Evolutionary conservation across 2,888 invertebrate genomes (phyloP).

Genomic region (Spatulosminthurus flaviceps): DNA sequence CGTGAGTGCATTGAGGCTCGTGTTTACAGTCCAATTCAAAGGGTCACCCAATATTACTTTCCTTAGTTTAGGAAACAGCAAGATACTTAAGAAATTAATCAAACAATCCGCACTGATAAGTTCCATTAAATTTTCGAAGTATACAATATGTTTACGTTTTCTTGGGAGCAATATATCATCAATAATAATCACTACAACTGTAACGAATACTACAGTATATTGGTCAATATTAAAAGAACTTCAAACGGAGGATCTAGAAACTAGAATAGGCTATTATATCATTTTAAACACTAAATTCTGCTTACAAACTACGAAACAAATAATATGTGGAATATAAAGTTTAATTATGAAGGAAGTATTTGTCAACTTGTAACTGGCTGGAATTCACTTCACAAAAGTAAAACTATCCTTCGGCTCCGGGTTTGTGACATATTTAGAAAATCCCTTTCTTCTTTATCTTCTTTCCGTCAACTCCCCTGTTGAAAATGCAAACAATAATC

Average conservation of each 20-base stretch:
- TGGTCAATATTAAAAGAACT: too few species aligned
- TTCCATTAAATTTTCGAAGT: neutral
- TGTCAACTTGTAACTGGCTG: constrained; percentile 19
- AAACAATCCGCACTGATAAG: neutral
- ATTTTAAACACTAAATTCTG: neutral
- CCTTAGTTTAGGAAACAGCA: neutral
- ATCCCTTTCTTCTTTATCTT: constrained; percentile 86
- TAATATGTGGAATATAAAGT: neutral
- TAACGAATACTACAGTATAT: too few species aligned
- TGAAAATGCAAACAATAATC: too few species aligned
- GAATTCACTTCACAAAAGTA: constrained; percentile 8
- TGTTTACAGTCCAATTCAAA: neutral
- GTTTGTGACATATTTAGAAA: constrained; percentile 71
- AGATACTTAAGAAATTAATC: neutral
- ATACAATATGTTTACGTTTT: neutral
- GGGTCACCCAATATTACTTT: neutral
- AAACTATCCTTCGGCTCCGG: neutral
- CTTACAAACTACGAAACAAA: neutral
- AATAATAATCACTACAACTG: too few species aligned
- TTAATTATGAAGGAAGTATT: neutral
- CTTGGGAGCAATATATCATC: too few species aligned
- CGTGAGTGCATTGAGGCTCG: neutral
- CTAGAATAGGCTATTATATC: too few species aligned
- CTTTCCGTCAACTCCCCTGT: constrained; percentile 84
- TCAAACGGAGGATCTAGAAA: too few species aligned